Conservation (phyloP, 30 jellyfish, hydroid and myxozoan species). For the Aurelia aurita complex sp. Pacific region DNA sequence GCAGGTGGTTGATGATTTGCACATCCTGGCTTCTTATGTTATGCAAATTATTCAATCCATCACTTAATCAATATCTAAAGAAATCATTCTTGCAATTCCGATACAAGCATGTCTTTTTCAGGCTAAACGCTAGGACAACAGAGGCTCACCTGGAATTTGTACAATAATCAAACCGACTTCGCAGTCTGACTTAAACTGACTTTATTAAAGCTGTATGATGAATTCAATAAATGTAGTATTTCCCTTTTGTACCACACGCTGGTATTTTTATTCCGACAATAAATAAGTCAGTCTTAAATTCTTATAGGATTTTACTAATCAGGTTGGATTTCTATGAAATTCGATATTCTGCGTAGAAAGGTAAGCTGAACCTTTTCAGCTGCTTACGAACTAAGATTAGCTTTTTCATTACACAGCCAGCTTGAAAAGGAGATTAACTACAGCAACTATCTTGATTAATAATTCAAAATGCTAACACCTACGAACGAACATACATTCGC, state of each 20-base stretch:
- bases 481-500: not conserved
- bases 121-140: too few relatives aligned
- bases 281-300: constrained; percentile 14
- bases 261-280: constrained; percentile 6
- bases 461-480: constrained; percentile 22
- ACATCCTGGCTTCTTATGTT: too few relatives aligned
- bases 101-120: too few relatives aligned
- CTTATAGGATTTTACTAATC: constrained; percentile 44
- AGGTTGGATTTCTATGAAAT: constrained; percentile 15
- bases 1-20: too few relatives aligned
- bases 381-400: constrained; percentile 47
- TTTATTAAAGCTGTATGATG: too few relatives aligned
- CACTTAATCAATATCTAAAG: too few relatives aligned
- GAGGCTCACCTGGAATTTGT: too few relatives aligned
- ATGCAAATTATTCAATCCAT: too few relatives aligned
- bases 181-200: too few relatives aligned
- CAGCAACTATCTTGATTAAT: constrained; percentile 27
- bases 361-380: constrained; percentile 31
- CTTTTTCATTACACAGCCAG: constrained; percentile 26
- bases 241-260: not conserved
- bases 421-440: constrained; percentile 35
- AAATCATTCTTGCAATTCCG: too few relatives aligned
- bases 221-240: not conserved
- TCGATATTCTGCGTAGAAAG: constrained; percentile 45
- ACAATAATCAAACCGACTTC: too few relatives aligned